Evolutionary conservation across 2,113 vertebrate species (phyloP).

Genomic region (Cichladusa arquata): DNA sequence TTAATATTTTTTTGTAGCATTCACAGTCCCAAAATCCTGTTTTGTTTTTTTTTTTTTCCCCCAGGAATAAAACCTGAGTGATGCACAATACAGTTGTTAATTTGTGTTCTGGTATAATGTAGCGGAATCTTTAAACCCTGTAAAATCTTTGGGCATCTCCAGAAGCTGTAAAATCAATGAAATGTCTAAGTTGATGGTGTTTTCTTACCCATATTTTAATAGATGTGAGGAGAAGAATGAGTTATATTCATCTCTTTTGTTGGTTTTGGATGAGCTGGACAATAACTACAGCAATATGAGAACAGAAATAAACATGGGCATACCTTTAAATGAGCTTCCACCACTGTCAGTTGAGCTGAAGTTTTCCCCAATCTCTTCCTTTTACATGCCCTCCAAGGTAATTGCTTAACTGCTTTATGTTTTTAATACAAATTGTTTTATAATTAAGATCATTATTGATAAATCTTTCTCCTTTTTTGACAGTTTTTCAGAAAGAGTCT

Average conservation of each 20-base stretch:
- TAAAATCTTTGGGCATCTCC: neutral
- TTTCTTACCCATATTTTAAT: neutral
- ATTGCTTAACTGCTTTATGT: neutral
- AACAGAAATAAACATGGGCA: slow-evolving; percentile 45
- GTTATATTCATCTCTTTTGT: slow-evolving; percentile 11
- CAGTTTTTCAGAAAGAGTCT: slow-evolving; percentile 47
- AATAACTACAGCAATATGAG: slow-evolving; percentile 48
- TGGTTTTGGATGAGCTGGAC: slow-evolving; percentile 52
- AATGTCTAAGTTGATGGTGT: neutral
- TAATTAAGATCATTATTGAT: neutral
- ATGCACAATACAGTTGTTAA: neutral
- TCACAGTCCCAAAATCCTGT: neutral
- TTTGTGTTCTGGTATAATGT: neutral
- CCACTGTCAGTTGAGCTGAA: slow-evolving; percentile 60
- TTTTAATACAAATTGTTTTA: neutral
- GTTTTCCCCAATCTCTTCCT: neutral
- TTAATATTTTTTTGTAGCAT: neutral
- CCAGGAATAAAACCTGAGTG: neutral
- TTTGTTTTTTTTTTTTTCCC: neutral
- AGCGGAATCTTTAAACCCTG: neutral
- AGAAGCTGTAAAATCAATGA: neutral
- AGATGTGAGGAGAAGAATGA: slow-evolving; percentile 38
- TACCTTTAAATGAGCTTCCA: slow-evolving; percentile 59
- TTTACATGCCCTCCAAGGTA: slow-evolving; percentile 10
- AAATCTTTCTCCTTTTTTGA: neutral